Conservation (phyloP, 2,113 vertebrate genomes). For the Rafetus swinhoei region DNA sequence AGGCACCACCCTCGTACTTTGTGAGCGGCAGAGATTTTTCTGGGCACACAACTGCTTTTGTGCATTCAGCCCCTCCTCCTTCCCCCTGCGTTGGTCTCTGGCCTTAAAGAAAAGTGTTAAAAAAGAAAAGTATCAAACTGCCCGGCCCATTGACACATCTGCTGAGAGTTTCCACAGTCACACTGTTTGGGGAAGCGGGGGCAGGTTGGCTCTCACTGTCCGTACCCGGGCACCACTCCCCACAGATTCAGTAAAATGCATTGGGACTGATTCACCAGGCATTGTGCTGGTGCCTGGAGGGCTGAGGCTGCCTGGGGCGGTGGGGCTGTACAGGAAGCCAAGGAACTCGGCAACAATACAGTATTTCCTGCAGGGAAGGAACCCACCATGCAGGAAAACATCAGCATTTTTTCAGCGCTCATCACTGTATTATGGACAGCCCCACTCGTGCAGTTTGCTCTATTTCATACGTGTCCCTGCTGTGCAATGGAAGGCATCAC, state of each 20-base stretch:
- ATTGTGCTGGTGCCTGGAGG: fast-evolving
- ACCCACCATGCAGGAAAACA: slow-evolving; percentile 43
- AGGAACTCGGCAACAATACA: slow-evolving; percentile 50
- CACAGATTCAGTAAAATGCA: fast-evolving
- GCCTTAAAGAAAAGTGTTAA: fast-evolving
- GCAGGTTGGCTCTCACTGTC: fast-evolving
- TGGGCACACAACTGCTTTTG: background rate
- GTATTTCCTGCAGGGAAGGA: slow-evolving; percentile 66
- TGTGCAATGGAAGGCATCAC: background rate
- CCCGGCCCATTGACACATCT: background rate
- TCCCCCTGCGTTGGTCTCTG: background rate
- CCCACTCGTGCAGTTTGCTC: fast-evolving
- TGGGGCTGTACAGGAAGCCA: background rate
- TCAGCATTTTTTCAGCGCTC: slow-evolving; percentile 44
- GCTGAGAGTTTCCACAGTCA: background rate
- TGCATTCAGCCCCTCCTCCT: background rate
- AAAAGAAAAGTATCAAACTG: background rate
- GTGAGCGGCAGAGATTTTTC: background rate
- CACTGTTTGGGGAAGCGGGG: background rate
- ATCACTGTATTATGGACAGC: fast-evolving
- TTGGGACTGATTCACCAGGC: background rate
- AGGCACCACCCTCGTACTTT: background rate
- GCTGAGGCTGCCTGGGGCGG: background rate
- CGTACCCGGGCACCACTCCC: background rate
- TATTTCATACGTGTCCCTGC: fast-evolving